Conservation (phyloP, 2,113 vertebrate genomes). For the Notothenia coriiceps region DNA sequence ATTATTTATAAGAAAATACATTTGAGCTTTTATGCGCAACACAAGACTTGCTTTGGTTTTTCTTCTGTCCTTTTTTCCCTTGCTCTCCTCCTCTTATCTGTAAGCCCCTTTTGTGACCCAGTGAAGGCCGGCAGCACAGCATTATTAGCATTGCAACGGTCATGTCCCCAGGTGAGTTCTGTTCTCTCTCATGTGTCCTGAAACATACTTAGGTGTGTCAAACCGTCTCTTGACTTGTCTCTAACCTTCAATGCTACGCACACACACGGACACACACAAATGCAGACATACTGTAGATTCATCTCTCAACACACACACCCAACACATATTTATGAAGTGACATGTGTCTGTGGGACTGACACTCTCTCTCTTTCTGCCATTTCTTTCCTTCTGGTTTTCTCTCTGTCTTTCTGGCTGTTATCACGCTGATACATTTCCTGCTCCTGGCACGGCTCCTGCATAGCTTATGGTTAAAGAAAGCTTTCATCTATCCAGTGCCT, state of each 20-base stretch:
- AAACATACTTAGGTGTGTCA: constrained; percentile 66
- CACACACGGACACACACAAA: constrained; percentile 19
- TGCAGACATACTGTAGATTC: constrained; percentile 39
- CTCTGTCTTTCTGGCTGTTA: constrained; percentile 83
- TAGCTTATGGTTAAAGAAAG: constrained; percentile 87
- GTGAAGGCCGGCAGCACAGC: constrained; percentile 36
- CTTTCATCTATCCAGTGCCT: constrained; percentile 86
- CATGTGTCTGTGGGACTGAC: constrained; percentile 53
- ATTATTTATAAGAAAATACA: not conserved
- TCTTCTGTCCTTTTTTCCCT: not conserved
- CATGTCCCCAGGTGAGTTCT: constrained; percentile 73
- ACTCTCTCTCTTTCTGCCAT: constrained; percentile 22
- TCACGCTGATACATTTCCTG: constrained; percentile 86
- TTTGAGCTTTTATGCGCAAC: not conserved
- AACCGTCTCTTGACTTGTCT: constrained; percentile 24
- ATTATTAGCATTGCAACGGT: constrained; percentile 50
- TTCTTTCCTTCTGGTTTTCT: constrained; percentile 63
- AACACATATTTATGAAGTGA: constrained; percentile 72
- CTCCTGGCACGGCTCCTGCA: constrained; percentile 85
- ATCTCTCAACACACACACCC: constrained; percentile 59
- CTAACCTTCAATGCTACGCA: constrained; percentile 23
- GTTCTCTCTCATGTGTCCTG: constrained; percentile 40
- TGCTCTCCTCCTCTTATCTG: constrained; percentile 15
- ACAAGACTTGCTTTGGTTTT: not conserved
- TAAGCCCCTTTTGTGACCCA: constrained; percentile 28